phyloP scores from a whole-genome alignment of 2,113 vertebrate genomes.

The Oceanites oceanicus region DNA sequence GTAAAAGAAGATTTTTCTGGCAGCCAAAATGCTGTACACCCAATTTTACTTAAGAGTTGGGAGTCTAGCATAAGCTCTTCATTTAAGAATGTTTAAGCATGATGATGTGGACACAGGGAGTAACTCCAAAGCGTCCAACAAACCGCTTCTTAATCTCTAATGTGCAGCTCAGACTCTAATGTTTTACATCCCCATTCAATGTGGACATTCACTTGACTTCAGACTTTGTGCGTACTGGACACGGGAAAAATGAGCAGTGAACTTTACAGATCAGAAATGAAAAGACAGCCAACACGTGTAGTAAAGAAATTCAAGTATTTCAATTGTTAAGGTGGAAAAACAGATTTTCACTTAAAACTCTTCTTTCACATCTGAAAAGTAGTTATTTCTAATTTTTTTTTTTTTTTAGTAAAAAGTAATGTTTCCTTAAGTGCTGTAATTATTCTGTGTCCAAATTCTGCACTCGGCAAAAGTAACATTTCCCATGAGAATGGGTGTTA shows the following conservation, averaged over 20 bases:
- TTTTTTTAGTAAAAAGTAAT: not conserved
- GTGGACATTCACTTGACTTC: not conserved
- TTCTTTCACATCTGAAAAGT: not conserved
- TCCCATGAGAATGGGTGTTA: not conserved
- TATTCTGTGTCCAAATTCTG: not conserved
- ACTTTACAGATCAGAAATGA: not conserved
- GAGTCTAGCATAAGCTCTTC: not conserved
- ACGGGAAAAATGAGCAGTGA: not conserved
- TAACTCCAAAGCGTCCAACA: not conserved
- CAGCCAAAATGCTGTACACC: not conserved
- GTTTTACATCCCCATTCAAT: not conserved
- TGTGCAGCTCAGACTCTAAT: not conserved
- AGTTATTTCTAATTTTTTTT: not conserved
- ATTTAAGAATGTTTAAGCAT: not conserved
- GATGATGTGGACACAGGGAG: not conserved
- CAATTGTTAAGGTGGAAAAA: not conserved
- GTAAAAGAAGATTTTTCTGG: not conserved
- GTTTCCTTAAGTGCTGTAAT: not conserved
- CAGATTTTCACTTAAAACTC: not conserved
- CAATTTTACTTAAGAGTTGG: not conserved
- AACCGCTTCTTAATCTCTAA: not conserved
- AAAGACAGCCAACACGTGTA: not conserved
- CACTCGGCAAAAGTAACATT: not conserved
- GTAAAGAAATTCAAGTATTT: not conserved
- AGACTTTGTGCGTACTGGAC: not conserved